Evolutionary conservation across 1,140 invertebrate species (phyloP), one percentile per base, ranked within the genome.

Genomic region (Lepidurus couesii): DNA sequence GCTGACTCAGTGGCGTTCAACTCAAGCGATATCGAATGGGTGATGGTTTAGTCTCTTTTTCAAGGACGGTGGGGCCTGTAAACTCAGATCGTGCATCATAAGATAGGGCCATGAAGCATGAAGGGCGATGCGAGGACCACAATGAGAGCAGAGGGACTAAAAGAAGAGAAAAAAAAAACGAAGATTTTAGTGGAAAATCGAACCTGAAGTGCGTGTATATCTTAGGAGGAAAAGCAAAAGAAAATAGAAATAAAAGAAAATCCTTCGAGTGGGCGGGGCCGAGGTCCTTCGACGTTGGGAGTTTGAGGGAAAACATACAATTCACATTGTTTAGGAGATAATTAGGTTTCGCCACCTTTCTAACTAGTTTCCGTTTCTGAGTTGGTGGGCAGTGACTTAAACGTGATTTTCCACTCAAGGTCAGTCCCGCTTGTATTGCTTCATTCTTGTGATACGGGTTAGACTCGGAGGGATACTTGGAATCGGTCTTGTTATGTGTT

Each of bases 1-100:
- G 53, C 53, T 65, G 53, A 65, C 53, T 65, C 53, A 65, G 53
- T 65, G 53, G 53, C 53, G 53, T 65, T 65, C n/a, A 65, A 21
- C 53, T 65, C 53, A 65, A 65, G 21, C 53, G 13, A 13, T 21
- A 21, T 65, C 53, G 21, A 65, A 65, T 65, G 53, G 53, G 7
- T 65, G 21, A 21, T 65, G 16, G 13, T 21, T 65, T n/a, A 65
- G 21, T 13, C 16, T 34, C 34, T 34, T n/a, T 65, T 65, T 7
- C 53, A 65, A 65, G 53, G 53, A 65, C 53, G 53, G 53, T 65
- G 53, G 53, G 34, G 13, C 13, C 53, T 16, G 53, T 65, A 65
- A 65, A 16, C 13, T 13, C 53, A 13, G 21, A 65, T 65, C 53
- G 53, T 65, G 53, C 53, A 11, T 13, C 53, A 65, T 65, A 65